Conservation (phyloP, 2,888 invertebrate genomes). For the Gastracanthus pulcherrimus region DNA sequence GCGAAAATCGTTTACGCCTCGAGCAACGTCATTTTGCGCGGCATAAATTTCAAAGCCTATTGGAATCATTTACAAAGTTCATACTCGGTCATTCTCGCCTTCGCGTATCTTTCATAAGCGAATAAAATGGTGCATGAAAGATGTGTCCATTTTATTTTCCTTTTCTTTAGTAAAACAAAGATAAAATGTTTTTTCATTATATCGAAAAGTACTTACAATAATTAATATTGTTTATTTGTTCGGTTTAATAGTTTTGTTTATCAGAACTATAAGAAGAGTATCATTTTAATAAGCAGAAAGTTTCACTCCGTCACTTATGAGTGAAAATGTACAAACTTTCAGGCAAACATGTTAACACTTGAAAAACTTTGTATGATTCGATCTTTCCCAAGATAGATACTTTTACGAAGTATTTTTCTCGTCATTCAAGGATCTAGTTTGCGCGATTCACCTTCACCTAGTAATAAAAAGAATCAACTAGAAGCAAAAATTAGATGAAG, state of each 20-base stretch:
- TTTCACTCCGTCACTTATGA: neutral
- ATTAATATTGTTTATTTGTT: neutral
- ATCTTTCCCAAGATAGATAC: neutral
- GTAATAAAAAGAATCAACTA: neutral
- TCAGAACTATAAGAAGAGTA: neutral
- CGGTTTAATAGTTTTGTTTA: neutral
- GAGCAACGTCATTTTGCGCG: neutral
- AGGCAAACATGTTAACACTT: neutral
- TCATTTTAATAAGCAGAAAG: neutral
- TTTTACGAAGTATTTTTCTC: neutral
- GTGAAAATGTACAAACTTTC: neutral
- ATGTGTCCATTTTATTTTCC: neutral
- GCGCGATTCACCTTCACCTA: neutral
- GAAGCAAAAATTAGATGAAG: neutral
- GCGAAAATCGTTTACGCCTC: neutral
- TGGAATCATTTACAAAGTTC: constrained; percentile 33
- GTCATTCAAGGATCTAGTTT: neutral
- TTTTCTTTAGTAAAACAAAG: too few species aligned
- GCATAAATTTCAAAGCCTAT: constrained; percentile 5
- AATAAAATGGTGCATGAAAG: neutral
- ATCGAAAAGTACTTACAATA: neutral
- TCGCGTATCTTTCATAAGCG: neutral
- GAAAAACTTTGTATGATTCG: neutral
- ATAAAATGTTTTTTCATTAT: too few species aligned
- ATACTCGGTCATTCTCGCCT: constrained; percentile 8